phyloP scores from a whole-genome alignment of 2,888 invertebrate species.

The Thera britannica region DNA sequence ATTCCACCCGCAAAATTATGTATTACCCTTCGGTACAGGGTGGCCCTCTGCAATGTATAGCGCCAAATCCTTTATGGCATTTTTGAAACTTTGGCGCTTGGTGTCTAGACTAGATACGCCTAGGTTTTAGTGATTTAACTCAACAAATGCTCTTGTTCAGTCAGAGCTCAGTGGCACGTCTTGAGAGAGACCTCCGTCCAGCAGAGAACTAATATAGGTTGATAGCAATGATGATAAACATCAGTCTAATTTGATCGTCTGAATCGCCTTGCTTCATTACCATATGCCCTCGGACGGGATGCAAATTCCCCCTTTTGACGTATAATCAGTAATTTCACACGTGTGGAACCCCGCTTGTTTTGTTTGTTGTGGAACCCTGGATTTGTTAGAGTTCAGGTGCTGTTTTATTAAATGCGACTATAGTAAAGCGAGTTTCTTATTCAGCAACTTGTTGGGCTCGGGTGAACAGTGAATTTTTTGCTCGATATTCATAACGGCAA shows the following conservation, averaged over 20 bases:
- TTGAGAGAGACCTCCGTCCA: background rate
- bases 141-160: too few relatives aligned
- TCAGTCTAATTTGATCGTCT: conserved; percentile 8
- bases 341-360: conserved; percentile 26
- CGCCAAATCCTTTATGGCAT: too few relatives aligned
- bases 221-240: background rate
- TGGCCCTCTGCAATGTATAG: too few relatives aligned
- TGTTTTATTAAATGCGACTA: background rate
- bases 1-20: background rate
- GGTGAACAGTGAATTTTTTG: too few relatives aligned
- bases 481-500: too few relatives aligned
- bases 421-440: too few relatives aligned
- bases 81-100: too few relatives aligned
- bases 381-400: conserved; percentile 14
- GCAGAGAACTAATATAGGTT: background rate
- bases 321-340: conserved; percentile 38
- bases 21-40: background rate
- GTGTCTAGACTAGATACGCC: too few relatives aligned
- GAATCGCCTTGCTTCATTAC: conserved; percentile 25
- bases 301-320: conserved; percentile 33
- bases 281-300: conserved; percentile 29
- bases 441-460: too few relatives aligned
- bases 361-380: conserved; percentile 22
- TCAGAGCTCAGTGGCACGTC: background rate
- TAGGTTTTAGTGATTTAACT: too few relatives aligned